Conservation (phyloP, 2,888 invertebrate genomes). For the Muscina levida region DNA sequence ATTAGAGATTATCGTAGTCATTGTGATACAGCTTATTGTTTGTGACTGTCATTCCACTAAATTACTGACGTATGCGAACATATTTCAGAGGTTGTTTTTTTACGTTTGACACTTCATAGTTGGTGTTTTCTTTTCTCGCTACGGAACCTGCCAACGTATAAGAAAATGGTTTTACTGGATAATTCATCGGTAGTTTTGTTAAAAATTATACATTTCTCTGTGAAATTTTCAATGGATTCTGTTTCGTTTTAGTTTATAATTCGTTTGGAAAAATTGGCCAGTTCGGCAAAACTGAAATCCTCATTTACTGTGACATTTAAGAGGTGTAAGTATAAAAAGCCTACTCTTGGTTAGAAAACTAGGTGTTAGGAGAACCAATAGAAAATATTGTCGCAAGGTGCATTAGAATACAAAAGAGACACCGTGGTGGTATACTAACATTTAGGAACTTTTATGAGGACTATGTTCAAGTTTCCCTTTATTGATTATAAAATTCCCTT, state of each 20-base stretch:
- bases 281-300: conserved; percentile 89
- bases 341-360: too few relatives aligned
- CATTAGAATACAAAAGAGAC: too few relatives aligned
- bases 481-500: too few relatives aligned
- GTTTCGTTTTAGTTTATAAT: conserved; percentile 74
- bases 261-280: conserved; percentile 84
- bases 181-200: conserved; percentile 71
- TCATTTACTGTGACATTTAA: conserved; percentile 95
- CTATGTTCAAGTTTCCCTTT: too few relatives aligned
- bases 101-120: conserved; percentile 11
- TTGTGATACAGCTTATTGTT: too few relatives aligned
- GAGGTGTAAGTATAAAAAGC: conserved; percentile 86
- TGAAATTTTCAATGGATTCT: neutral
- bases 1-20: too few relatives aligned
- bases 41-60: too few relatives aligned
- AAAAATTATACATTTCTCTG: too few relatives aligned
- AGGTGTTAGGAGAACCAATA: too few relatives aligned
- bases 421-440: too few relatives aligned
- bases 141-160: conserved; percentile 62
- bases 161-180: conserved; percentile 78
- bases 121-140: conserved; percentile 44
- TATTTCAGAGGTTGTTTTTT: neutral
- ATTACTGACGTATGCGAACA: neutral
- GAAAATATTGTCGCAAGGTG: too few relatives aligned
- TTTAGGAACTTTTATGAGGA: too few relatives aligned